Percentiles rank a stretch among this genome's conserved stretches.
These are phyloP conservation scores for Synanthedon formicaeformis DNA, from an alignment of 2,888 invertebrate genomes.

Conservation along the genomic window DNA sequence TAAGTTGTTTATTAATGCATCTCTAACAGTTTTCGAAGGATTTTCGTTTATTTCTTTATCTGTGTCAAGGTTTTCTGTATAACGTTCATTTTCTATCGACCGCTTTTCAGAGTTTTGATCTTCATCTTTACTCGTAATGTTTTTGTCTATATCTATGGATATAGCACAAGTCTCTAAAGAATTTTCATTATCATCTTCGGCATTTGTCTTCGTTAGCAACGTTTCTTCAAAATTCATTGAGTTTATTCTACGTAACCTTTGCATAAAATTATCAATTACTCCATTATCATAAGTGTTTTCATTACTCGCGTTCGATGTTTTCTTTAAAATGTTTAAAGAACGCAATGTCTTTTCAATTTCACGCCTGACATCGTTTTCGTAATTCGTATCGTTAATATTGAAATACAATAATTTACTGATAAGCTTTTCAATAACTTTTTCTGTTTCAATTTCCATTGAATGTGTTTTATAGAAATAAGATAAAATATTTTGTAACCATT, in stretches of 20 bases:
- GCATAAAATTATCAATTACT: constrained; percentile 22
- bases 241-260: constrained; percentile 16
- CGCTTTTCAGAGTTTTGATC: too few relatives aligned
- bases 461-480: constrained; percentile 14
- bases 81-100: too few relatives aligned
- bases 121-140: too few relatives aligned
- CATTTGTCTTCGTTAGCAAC: constrained; percentile 2
- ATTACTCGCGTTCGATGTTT: constrained; percentile 16
- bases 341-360: constrained; percentile 26
- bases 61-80: too few relatives aligned
- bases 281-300: constrained; percentile 14
- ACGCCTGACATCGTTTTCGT: constrained; percentile 16
- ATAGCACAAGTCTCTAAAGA: too few relatives aligned
- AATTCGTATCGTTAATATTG: constrained; percentile 8
- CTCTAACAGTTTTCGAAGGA: too few relatives aligned
- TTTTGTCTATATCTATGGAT: too few relatives aligned
- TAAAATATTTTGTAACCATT: constrained; percentile 29
- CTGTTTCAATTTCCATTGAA: constrained; percentile 16
- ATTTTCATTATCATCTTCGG: too few relatives aligned
- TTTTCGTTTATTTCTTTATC: too few relatives aligned
- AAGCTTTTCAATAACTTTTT: constrained; percentile 21
- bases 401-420: constrained; percentile 22
- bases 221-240: constrained; percentile 14
- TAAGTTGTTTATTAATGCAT: too few relatives aligned
- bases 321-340: constrained; percentile 19